Base-by-base conservation (phyloP, 2,797 vertebrate species). In the Amniataba percoides region DNA sequence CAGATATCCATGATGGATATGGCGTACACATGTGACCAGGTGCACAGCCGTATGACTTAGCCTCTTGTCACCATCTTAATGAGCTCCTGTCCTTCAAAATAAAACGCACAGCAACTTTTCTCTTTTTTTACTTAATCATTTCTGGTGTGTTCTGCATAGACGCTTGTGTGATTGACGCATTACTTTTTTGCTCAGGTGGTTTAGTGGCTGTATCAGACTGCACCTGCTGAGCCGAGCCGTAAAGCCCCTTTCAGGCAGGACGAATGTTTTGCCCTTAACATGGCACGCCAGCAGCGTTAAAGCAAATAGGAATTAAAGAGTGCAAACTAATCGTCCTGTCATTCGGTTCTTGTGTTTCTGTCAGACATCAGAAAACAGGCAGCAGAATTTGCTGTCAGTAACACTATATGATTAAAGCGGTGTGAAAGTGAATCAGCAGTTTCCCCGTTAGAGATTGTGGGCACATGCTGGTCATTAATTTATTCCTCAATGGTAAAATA, bases 11-110 rank as follows among this genome's bases (percentile, higher is more conserved):
- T 72, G 55, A 72, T 65, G 53, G 82, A 76, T 36, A 45, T 19
- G 42, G 48, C 63, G 16, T 25, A 61, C 72, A 73, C 43, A 48
- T 63, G 72, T 65, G 77, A 57, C 86, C 91, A 91, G 89, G 90
- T 92, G 87, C 56, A 23, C 68, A 23, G 77, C 57, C 59, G 78
- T 63, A 66, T 72, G 78, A 85, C 76, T 89, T 59, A 15, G 70
- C 51, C 84, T 64, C 73, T 78, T 76, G 78, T 86, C 84, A 61
- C 48, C 58, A 21, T 65, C 31, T 27, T 88, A 90, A 89, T 87
- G 77, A 90, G 81, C 78, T 82, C 45, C 85, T 82, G 88, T 82
- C 89, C 76, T 66, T 89, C 87, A 88, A 63, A 75, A 55, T 7
- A 48, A 60, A 18, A 13, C 39, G 16, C 2, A 48, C 65, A 56